These are phyloP conservation scores for Megalopta genalis DNA, from an alignment of 1,140 invertebrate genomes.

Conservation along the genomic window DNA sequence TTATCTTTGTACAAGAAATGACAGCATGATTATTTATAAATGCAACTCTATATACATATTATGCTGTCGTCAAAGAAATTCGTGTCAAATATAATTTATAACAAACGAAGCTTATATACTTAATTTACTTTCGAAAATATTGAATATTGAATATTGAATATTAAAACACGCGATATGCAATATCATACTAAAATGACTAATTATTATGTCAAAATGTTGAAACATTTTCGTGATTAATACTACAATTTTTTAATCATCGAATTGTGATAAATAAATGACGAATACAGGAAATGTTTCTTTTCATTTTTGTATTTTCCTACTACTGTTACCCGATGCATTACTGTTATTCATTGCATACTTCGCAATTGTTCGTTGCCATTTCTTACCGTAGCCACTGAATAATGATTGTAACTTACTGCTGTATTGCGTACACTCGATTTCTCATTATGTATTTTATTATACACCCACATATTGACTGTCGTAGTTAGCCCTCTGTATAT, in stretches of 20 bases:
- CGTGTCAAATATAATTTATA: no score
- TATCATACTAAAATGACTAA: background rate
- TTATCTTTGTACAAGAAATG: background rate
- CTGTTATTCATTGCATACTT: constrained; percentile 32
- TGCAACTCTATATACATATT: no score
- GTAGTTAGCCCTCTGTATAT: constrained; percentile 48
- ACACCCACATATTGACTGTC: constrained; percentile 27
- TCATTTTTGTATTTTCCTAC: constrained; percentile 28
- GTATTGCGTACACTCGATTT: constrained; percentile 35
- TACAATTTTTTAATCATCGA: background rate
- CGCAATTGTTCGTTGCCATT: constrained; percentile 31
- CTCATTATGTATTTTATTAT: background rate
- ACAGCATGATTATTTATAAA: background rate
- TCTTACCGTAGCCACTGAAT: constrained; percentile 41
- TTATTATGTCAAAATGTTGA: background rate
- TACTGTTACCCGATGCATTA: constrained; percentile 42
- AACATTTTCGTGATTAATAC: background rate
- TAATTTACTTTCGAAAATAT: no score
- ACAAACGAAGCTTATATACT: no score
- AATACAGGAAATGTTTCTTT: constrained; percentile 30
- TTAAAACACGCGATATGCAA: no score
- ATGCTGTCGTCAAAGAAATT: no score
- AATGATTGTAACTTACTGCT: constrained; percentile 50
- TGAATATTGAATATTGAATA: no score
- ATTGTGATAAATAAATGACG: background rate